phyloP scores from a whole-genome alignment of 2,113 vertebrate species.

The Dendropsophus ebraccatus region DNA sequence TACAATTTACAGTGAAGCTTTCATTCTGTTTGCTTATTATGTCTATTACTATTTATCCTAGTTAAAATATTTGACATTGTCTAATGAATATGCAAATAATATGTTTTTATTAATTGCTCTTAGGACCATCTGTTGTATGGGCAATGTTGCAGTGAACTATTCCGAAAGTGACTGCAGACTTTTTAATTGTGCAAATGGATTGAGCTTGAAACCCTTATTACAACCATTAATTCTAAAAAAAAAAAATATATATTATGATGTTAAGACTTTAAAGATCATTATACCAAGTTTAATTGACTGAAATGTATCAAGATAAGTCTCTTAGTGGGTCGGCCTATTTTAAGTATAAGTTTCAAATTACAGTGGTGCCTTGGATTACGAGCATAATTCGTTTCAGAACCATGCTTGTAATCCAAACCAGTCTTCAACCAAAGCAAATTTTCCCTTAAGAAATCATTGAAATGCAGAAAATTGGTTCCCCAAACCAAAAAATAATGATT shows the following conservation, averaged over 20 bases:
- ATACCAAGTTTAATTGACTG: neutral
- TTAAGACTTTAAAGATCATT: neutral
- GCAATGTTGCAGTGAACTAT: conserved; percentile 8
- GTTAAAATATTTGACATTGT: conserved; percentile 66
- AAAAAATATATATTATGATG: neutral
- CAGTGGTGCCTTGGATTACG: no score
- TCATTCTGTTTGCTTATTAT: conserved; percentile 16
- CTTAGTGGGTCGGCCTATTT: no score
- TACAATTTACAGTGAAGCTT: neutral
- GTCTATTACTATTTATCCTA: conserved; percentile 65
- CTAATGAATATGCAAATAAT: conserved; percentile 70
- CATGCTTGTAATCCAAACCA: no score
- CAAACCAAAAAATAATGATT: no score
- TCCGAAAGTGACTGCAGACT: conserved; percentile 5
- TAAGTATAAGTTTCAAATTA: neutral
- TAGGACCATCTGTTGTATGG: conserved; percentile 63
- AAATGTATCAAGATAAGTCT: neutral
- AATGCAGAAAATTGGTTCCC: no score
- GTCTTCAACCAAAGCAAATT: no score
- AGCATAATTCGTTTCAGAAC: no score
- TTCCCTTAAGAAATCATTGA: no score
- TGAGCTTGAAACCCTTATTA: neutral
- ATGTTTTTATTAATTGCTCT: conserved; percentile 63
- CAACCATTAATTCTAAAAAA: neutral
- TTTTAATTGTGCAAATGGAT: neutral